A percentile compares a stretch with the other conserved stretches of the same genome.
Evolutionary conservation across 2,888 invertebrate species (phyloP).

Genomic region (Hirtodrosophila confusa): DNA sequence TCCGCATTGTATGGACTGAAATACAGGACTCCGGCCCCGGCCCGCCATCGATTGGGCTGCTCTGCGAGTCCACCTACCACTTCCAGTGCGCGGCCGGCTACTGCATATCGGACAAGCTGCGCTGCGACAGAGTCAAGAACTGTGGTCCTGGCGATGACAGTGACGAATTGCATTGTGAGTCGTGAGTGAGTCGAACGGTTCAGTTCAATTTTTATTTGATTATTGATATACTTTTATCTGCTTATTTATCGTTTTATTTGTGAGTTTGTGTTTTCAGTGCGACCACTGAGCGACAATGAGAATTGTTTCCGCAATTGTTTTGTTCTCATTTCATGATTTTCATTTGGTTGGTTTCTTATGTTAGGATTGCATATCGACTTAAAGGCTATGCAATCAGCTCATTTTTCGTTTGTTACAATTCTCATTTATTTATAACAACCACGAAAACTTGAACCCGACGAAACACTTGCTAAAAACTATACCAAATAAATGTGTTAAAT

Average conservation of each 20-base stretch:
- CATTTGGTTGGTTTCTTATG: slow-evolving; percentile 24
- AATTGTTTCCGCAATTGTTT: slow-evolving; percentile 30
- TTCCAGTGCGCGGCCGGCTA: slow-evolving; percentile 91
- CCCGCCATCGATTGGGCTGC: slow-evolving; percentile 83
- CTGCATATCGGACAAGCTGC: slow-evolving; percentile 91
- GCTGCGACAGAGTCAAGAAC: slow-evolving; percentile 92
- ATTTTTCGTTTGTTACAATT: slow-evolving; percentile 39
- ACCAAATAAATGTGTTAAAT: slow-evolving; percentile 46
- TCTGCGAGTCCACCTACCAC: slow-evolving; percentile 86
- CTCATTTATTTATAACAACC: slow-evolving; percentile 60
- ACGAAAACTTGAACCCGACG: slow-evolving; percentile 84
- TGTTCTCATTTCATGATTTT: slow-evolving; percentile 28
- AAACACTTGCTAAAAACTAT: slow-evolving; percentile 81
- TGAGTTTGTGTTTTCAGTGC: slow-evolving; percentile 55
- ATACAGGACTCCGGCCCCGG: slow-evolving; percentile 88
- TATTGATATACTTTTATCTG: slow-evolving; percentile 47
- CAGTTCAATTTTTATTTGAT: slow-evolving; percentile 84
- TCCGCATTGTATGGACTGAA: slow-evolving; percentile 98
- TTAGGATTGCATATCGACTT: slow-evolving; percentile 26
- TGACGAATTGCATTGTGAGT: slow-evolving; percentile 85
- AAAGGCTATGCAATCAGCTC: slow-evolving; percentile 20
- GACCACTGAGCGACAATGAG: slow-evolving; percentile 46
- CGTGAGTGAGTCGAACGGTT: slow-evolving; percentile 86
- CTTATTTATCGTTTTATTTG: slow-evolving; percentile 38
- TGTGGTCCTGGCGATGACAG: slow-evolving; percentile 87